Evolutionary conservation across 2,888 invertebrate species (phyloP), one percentile per base, ranked within the genome.

Genomic region (Coronaproctus castanopsis): DNA sequence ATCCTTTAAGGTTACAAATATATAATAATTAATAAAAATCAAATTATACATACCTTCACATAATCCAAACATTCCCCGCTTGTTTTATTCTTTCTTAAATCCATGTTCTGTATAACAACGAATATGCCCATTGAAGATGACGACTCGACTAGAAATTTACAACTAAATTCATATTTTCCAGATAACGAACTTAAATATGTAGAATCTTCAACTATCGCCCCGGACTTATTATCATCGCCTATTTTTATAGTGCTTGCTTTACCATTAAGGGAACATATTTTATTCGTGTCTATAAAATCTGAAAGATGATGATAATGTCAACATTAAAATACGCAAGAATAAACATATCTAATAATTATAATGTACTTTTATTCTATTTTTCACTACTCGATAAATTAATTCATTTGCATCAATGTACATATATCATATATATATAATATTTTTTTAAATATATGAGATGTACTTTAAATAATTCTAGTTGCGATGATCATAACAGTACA

Each of bases 61-160:
- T 72, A 77, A 67, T 77, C 77, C 20, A 76, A 67, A 61, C 78
- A 77, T 21, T 71, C 68, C 1, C 69, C 68, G 3, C 67, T 71
- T 19, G 69, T 67, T 3, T 63, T 55, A 62, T 73, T 70, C 56
- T 67, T 68, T 48, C 76, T 69, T 20, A 77, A 69, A 19, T 71
- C 70, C 67, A 78, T 69, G 55, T 69, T 71, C 64, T 78, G 77
- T 54, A 78, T 73, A 3, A 77, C 76, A 21, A 73, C 76, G 62
- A 77, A 72, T 10, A 77, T 64, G 10, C 76, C 75, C 22, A 69
- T 67, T 48, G 67, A 67, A n/a, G 63, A 64, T 2, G 62, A 58
- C 0, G 69, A 61, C 57, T 69, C 66, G 2, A 73, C 68, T 61
- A 69, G 64, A 63, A 73, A 72, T 55, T 64, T 67, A 62, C 73